Percentiles rank a stretch among this genome's conserved stretches.
Evolutionary conservation across 2,888 invertebrate species (phyloP).

Genomic region (Nomada ferruginata): DNA sequence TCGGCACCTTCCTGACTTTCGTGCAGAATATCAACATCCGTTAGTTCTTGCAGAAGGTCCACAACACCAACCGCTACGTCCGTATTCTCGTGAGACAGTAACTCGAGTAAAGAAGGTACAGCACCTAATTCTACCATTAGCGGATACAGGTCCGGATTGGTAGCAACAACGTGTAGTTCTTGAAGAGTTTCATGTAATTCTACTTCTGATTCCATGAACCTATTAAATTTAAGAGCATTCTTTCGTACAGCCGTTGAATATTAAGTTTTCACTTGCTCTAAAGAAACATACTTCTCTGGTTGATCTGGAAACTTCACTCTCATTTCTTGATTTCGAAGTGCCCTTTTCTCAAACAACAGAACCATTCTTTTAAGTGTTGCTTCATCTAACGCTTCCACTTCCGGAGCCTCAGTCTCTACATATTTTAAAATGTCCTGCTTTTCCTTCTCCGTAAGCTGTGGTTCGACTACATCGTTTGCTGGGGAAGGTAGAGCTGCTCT

Average conservation of each 20-base stretch:
- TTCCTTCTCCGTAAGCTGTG: slow-evolving; percentile 89
- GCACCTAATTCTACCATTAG: slow-evolving; percentile 95
- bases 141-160: slow-evolving; percentile 97
- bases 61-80: slow-evolving; percentile 94
- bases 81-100: slow-evolving; percentile 98
- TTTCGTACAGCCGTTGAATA: neutral
- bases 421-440: slow-evolving; percentile 92
- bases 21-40: slow-evolving; percentile 97
- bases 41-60: slow-evolving; percentile 92
- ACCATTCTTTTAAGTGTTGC: slow-evolving; percentile 94
- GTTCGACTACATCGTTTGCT: slow-evolving; percentile 86
- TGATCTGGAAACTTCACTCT: slow-evolving; percentile 98
- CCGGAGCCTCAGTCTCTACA: slow-evolving; percentile 92
- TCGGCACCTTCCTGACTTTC: slow-evolving; percentile 97
- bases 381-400: slow-evolving; percentile 95
- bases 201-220: slow-evolving; percentile 98
- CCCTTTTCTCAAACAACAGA: slow-evolving; percentile 96
- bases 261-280: neutral
- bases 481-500: slow-evolving; percentile 85
- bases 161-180: slow-evolving; percentile 97
- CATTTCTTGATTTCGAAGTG: slow-evolving; percentile 97
- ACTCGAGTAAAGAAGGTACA: slow-evolving; percentile 95
- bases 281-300: slow-evolving; percentile 90
- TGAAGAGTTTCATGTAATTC: slow-evolving; percentile 95
- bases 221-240: slow-evolving; percentile 70